These are phyloP conservation scores for Chromoteleia sp. DNA, from an alignment of 2,888 invertebrate genomes.

Conservation along the genomic window DNA sequence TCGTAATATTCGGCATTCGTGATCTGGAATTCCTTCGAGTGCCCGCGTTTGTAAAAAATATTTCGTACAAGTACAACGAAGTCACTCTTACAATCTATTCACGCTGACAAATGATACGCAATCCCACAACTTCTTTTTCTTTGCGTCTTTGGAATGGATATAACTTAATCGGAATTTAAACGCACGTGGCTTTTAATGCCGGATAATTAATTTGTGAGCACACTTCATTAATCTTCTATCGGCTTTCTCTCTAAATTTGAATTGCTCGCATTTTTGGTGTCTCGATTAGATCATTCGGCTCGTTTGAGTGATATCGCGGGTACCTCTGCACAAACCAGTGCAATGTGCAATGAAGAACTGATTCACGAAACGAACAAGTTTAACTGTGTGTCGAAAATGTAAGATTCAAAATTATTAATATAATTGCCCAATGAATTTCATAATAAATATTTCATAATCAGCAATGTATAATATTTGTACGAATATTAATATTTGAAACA, in stretches of 20 bases:
- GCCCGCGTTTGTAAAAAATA: constrained; percentile 15
- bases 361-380: too few species aligned
- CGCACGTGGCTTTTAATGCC: constrained; percentile 26
- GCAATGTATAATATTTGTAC: too few species aligned
- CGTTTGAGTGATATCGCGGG: too few species aligned
- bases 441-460: too few species aligned
- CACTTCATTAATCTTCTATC: constrained; percentile 34
- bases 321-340: too few species aligned
- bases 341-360: too few species aligned
- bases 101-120: constrained; percentile 26
- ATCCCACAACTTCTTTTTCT: constrained; percentile 4
- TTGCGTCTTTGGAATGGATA: constrained; percentile 15
- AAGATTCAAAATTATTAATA: too few species aligned
- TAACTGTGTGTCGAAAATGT: too few species aligned
- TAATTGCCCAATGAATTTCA: too few species aligned
- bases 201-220: constrained; percentile 24
- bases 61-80: constrained; percentile 8
- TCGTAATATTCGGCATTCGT: constrained; percentile 50
- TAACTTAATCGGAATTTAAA: constrained; percentile 42
- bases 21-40: constrained; percentile 30
- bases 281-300: background rate
- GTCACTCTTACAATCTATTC: background rate
- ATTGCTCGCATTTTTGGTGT: constrained; percentile 27
- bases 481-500: too few species aligned
- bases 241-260: constrained; percentile 28